Conservation (phyloP, 2,113 vertebrate genomes). For the Brachyhypopomus occidentalis region DNA sequence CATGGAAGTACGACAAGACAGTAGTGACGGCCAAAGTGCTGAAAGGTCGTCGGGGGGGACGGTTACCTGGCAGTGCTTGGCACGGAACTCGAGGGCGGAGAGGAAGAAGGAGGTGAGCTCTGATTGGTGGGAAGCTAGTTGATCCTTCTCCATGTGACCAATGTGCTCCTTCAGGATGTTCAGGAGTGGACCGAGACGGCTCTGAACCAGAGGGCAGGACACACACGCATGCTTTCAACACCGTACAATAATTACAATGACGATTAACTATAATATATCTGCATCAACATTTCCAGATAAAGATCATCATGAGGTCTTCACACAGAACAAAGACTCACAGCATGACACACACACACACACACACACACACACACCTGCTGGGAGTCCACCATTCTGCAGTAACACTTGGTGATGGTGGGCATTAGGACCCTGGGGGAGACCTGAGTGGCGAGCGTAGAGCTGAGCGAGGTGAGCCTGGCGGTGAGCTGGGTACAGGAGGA, state of each 20-base stretch:
- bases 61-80: conserved; percentile 80
- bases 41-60: too few species aligned
- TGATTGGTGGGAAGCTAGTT: conserved; percentile 84
- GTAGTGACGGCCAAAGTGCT: too few species aligned
- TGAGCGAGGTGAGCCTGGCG: conserved; percentile 75
- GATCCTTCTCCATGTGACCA: conserved; percentile 81
- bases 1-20: too few species aligned
- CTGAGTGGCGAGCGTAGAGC: conserved; percentile 80
- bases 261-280: too few species aligned
- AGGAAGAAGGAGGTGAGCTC: conserved; percentile 91
- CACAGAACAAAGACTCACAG: not conserved
- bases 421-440: conserved; percentile 88
- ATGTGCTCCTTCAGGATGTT: conserved; percentile 88
- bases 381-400: conserved; percentile 71
- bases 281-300: too few species aligned
- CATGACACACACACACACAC: not conserved
- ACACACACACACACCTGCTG: conserved; percentile 74
- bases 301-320: too few species aligned
- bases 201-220: conserved; percentile 64
- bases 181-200: conserved; percentile 81
- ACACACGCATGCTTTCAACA: not conserved
- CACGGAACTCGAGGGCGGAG: conserved; percentile 85
- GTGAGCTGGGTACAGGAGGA: conserved; percentile 78
- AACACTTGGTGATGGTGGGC: conserved; percentile 81
- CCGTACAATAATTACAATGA: too few species aligned